Conservation (phyloP, 1,140 invertebrate species). For the Sweltsa coloradensis region DNA sequence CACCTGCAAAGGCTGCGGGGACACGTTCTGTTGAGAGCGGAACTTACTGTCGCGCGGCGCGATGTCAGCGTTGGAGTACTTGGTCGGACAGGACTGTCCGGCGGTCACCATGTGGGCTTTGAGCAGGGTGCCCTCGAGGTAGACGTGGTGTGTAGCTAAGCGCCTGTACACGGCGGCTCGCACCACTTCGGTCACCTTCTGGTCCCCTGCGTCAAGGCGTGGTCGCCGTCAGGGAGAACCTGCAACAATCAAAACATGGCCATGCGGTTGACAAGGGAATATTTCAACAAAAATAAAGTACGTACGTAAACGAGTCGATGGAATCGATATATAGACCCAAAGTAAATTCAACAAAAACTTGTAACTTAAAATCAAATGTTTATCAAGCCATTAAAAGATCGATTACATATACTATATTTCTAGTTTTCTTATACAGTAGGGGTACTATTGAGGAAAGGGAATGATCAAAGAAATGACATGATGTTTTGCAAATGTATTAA, state of each 20-base stretch:
- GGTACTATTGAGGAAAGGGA: too few relatives aligned
- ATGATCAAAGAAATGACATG: too few relatives aligned
- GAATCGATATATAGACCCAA: too few relatives aligned
- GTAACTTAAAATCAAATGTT: not conserved
- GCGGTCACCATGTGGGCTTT: constrained; percentile 65
- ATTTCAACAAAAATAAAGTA: too few relatives aligned
- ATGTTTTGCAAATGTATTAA: too few relatives aligned
- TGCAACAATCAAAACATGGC: constrained; percentile 7
- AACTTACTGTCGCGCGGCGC: constrained; percentile 75
- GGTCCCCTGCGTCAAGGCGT: constrained; percentile 47
- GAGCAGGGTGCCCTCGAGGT: constrained; percentile 54
- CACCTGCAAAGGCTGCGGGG: constrained; percentile 82
- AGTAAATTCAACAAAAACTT: too few relatives aligned
- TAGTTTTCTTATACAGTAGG: too few relatives aligned
- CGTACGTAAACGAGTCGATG: too few relatives aligned
- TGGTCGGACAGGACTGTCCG: constrained; percentile 40
- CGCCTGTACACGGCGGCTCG: constrained; percentile 56
- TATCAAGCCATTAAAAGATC: not conserved
- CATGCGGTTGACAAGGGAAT: too few relatives aligned
- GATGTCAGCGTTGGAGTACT: constrained; percentile 50
- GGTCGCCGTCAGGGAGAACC: constrained; percentile 52
- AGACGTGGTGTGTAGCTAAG: constrained; percentile 55
- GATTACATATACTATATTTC: not conserved
- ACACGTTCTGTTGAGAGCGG: constrained; percentile 76
- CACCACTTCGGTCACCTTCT: constrained; percentile 48